Evolutionary conservation across 2,888 invertebrate species (phyloP).

Genomic region (Homarus gammarus): DNA sequence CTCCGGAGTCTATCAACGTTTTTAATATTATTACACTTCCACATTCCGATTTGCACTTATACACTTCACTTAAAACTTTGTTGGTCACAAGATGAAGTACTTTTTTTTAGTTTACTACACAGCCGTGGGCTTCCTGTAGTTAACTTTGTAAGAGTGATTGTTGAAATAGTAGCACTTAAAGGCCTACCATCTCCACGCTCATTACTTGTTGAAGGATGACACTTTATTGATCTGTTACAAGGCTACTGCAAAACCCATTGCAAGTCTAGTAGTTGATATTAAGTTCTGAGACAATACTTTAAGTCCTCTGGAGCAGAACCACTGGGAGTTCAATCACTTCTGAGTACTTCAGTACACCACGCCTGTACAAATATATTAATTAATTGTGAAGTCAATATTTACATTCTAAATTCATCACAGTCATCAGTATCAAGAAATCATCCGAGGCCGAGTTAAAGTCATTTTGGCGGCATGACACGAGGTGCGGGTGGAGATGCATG

Average conservation of each 20-base stretch:
- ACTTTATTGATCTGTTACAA: not conserved
- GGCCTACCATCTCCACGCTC: not conserved
- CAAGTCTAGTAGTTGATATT: slow-evolving; percentile 4
- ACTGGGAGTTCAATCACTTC: slow-evolving; percentile 1
- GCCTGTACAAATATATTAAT: slow-evolving; percentile 65
- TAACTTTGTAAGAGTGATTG: not conserved
- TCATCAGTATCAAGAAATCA: slow-evolving; percentile 45
- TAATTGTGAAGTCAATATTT: slow-evolving; percentile 50
- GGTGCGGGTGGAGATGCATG: not conserved
- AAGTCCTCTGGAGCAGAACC: slow-evolving; percentile 18
- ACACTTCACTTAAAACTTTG: no score
- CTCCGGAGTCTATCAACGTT: not conserved
- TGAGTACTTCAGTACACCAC: not conserved
- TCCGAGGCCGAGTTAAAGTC: slow-evolving; percentile 13
- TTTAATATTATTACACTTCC: not conserved
- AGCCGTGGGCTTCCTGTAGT: not conserved
- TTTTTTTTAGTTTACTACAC: no score
- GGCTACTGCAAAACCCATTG: not conserved
- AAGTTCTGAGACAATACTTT: not conserved
- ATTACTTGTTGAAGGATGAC: not conserved
- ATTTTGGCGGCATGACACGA: not conserved
- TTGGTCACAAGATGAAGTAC: no score
- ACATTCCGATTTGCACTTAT: not conserved
- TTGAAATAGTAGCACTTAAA: not conserved
- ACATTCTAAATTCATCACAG: slow-evolving; percentile 62